Base-by-base conservation (phyloP, 2,797 vertebrate genomes). In the Xenentodon cancila region DNA sequence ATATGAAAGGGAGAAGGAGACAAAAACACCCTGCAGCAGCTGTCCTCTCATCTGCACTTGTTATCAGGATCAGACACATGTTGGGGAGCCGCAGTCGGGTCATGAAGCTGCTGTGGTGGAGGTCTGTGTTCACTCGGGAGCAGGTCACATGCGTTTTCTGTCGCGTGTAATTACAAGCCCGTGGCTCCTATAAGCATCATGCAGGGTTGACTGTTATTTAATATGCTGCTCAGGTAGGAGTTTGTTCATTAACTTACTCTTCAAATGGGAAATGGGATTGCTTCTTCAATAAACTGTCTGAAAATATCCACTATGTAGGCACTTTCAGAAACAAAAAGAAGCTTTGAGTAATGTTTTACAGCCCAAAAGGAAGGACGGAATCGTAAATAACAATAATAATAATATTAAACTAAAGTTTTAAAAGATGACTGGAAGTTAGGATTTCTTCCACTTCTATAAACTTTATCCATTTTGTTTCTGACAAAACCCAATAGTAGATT, bases 21-120 rank as follows among this genome's bases (percentile, higher is more conserved):
- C 1, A 4, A 51, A 45, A 27, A 32, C 50, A 54, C 17, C 4
- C 0, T 56, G 19, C 17, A 52, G 49, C 46, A 70, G 74, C 42
- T 68, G 61, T 77, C 12, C 53, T 18, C 27, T 46, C 20, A 12
- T 34, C 22, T 49, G 57, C 0, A 12, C 32, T 66, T 15, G 67
- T 70, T 76, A 70, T 80, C 79, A 50, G 79, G 52, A 50, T 54
- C 58, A 49, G 60, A 55, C 73, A 74, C 59, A 64, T 74, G 68
- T 47, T 56, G n/a, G 46, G 46, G 32, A 49, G 57, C 34, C 58
- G 19, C 53, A 32, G 45, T 53, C 22, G 30, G 59, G 56, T 50
- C 61, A 46, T 63, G 73, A 22, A 52, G 32, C 20, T 37, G 1
- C 59, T 66, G 43, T 34, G 7, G 25, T 4, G 16, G 18, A 37